Percentiles rank a stretch among this genome's conserved stretches.
Evolutionary conservation across 2,888 invertebrate genomes (phyloP).

Genomic region (Petrolisthes cinctipes): DNA sequence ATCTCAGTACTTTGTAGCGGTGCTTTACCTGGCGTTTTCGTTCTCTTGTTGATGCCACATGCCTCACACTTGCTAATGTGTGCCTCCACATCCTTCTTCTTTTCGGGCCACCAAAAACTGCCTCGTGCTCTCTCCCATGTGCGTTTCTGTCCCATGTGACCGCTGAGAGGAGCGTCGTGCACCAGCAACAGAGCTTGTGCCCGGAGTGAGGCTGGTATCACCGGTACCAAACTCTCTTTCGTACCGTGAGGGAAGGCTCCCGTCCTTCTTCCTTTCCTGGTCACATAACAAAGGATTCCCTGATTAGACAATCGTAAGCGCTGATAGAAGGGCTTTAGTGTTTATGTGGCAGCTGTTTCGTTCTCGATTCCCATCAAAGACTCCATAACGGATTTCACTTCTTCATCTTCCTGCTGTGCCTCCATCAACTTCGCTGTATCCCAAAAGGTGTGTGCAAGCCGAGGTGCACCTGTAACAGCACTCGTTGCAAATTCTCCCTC

Average conservation of each 20-base stretch:
- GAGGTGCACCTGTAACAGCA: background rate
- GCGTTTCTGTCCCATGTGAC: too few relatives aligned
- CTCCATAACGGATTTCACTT: background rate
- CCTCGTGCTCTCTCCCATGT: too few relatives aligned
- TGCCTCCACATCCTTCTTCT: too few relatives aligned
- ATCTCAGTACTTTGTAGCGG: too few relatives aligned
- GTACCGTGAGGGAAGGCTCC: background rate
- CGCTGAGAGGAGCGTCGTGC: too few relatives aligned
- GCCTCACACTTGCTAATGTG: too few relatives aligned
- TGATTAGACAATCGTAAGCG: background rate
- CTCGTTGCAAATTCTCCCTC: background rate
- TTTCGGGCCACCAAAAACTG: too few relatives aligned
- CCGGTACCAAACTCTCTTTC: background rate
- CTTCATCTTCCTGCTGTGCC: background rate
- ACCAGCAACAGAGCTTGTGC: constrained; percentile 2
- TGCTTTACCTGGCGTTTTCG: too few relatives aligned
- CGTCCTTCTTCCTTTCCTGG: background rate
- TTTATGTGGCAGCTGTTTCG: background rate
- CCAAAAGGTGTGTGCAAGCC: background rate
- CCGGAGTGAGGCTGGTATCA: background rate
- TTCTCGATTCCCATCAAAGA: background rate
- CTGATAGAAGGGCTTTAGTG: background rate
- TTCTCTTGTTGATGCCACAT: too few relatives aligned
- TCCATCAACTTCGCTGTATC: background rate
- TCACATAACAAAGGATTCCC: background rate